These are phyloP conservation scores for Lanistes nyassanus DNA, from an alignment of 1,140 invertebrate species.

Conservation along the genomic window DNA sequence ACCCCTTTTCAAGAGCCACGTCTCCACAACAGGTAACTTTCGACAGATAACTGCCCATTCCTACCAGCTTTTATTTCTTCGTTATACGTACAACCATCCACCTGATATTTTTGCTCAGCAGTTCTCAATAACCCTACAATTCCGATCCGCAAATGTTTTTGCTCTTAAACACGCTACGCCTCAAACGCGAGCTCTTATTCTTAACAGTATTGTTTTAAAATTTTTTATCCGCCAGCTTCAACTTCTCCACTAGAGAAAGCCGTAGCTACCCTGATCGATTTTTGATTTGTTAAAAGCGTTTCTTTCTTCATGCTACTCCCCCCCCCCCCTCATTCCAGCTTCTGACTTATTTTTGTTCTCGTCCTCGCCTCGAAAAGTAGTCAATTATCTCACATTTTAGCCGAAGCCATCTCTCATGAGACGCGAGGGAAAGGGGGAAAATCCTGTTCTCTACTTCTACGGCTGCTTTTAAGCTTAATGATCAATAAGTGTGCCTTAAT, in stretches of 20 bases:
- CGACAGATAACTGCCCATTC: no score
- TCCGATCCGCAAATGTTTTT: no score
- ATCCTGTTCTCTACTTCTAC: conserved; percentile 13
- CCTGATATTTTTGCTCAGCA: no score
- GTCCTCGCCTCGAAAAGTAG: conserved; percentile 13
- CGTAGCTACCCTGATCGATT: conserved; percentile 14
- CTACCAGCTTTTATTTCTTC: no score
- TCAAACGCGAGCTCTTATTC: no score
- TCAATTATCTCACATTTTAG: conserved; percentile 25
- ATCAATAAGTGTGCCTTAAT: conserved; percentile 14
- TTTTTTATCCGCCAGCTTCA: conserved; percentile 6
- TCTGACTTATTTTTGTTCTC: background rate
- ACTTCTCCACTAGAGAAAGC: background rate
- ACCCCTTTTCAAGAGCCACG: no score
- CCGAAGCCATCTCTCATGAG: conserved; percentile 12
- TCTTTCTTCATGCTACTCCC: conserved; percentile 17
- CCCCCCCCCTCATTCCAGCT: background rate
- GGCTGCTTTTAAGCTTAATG: background rate
- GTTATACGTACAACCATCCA: no score
- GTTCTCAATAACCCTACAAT: no score
- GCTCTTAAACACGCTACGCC: no score
- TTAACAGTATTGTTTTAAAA: background rate
- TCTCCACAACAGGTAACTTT: no score
- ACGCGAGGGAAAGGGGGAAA: conserved; percentile 5
- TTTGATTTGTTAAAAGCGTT: conserved; percentile 30